phyloP scores from a whole-genome alignment of 2,113 vertebrate species.

The Mus musculus region GRCm39 chr16:51209501-51210000 shows the following conservation, averaged over 20 bases:
- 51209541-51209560: background rate
- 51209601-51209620: background rate
- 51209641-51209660: background rate
- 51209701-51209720: background rate
- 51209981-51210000: background rate
- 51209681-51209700: slow-evolving; percentile 41
- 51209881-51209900: background rate
- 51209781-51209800: background rate
- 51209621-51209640: background rate
- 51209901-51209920: background rate
- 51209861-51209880: background rate
- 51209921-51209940: background rate
- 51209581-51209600: background rate
- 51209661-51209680: background rate
- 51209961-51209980: background rate
- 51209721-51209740: background rate
- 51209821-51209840: background rate
- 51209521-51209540: slow-evolving; percentile 5
- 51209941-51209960: background rate
- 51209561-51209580: background rate
- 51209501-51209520: background rate
- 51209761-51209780: background rate
- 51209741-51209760: background rate
- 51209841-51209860: background rate
- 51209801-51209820: background rate